Conservation (phyloP, 2,888 invertebrate species). For the Acanthosepion esculentum region DNA sequence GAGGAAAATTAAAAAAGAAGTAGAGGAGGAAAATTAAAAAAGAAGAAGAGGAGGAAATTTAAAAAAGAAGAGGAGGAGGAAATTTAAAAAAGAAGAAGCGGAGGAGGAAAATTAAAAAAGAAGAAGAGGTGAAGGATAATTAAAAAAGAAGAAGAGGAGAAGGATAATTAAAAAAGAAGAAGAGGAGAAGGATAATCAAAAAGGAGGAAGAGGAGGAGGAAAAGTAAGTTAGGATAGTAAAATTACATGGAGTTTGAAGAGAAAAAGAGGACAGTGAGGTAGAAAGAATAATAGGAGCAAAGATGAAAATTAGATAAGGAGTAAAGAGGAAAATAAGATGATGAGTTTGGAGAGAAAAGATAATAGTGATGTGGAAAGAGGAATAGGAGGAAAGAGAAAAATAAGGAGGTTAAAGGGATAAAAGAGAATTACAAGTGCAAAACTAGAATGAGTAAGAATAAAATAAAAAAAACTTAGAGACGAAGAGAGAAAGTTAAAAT, state of each 20-base stretch:
- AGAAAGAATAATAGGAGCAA: neutral
- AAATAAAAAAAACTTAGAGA: neutral
- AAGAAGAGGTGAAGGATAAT: neutral
- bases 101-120: neutral
- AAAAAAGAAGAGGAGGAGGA: too few species aligned
- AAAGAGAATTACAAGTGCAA: neutral
- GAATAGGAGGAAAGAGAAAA: neutral
- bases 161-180: neutral
- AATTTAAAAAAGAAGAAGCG: too few species aligned
- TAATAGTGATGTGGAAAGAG: neutral
- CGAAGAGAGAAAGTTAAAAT: neutral
- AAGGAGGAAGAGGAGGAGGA: neutral
- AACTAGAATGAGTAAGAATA: neutral
- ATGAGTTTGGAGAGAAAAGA: neutral
- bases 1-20: too few species aligned
- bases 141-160: neutral
- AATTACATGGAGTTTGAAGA: too few species aligned
- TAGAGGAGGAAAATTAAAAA: too few species aligned
- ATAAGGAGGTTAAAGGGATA: too few species aligned
- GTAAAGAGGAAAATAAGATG: neutral
- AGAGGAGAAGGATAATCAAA: too few species aligned
- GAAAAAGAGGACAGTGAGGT: neutral
- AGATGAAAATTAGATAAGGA: neutral
- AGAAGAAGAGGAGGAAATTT: too few species aligned
- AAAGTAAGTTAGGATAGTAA: neutral